These are phyloP conservation scores for Artibeus lituratus DNA, from an alignment of 2,797 vertebrate genomes.

Conservation along the genomic window DNA sequence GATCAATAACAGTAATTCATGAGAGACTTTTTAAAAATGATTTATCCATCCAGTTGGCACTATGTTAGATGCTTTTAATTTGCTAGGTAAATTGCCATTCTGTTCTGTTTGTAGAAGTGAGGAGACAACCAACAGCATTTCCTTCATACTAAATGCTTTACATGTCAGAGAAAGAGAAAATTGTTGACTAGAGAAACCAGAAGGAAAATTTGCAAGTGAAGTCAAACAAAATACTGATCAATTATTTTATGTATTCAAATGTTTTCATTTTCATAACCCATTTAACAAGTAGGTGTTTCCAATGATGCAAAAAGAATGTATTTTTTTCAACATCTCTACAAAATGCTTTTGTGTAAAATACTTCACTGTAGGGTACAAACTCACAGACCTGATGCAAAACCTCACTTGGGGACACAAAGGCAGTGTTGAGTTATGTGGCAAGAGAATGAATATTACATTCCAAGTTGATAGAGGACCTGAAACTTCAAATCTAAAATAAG, in stretches of 20 bases:
- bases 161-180: neutral
- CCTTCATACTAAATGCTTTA: neutral
- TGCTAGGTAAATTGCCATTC: neutral
- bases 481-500: constrained; percentile 74
- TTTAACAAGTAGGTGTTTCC: constrained; percentile 55
- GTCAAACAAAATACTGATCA: constrained; percentile 40
- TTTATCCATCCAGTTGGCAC: neutral
- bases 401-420: constrained; percentile 74
- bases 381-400: constrained; percentile 56
- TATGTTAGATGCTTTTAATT: constrained; percentile 27
- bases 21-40: neutral
- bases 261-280: constrained; percentile 38
- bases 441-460: constrained; percentile 61
- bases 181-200: neutral
- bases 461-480: constrained; percentile 64
- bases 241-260: constrained; percentile 47
- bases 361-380: constrained; percentile 40
- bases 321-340: constrained; percentile 37
- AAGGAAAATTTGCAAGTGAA: neutral
- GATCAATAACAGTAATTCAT: neutral
- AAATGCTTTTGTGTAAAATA: constrained; percentile 61
- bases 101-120: neutral
- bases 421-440: constrained; percentile 59
- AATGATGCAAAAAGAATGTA: constrained; percentile 8
- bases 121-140: neutral